Base-by-base conservation (phyloP, 37 sponge, comb jelly and placozoan species). In the Hormiphora californensis region DNA sequence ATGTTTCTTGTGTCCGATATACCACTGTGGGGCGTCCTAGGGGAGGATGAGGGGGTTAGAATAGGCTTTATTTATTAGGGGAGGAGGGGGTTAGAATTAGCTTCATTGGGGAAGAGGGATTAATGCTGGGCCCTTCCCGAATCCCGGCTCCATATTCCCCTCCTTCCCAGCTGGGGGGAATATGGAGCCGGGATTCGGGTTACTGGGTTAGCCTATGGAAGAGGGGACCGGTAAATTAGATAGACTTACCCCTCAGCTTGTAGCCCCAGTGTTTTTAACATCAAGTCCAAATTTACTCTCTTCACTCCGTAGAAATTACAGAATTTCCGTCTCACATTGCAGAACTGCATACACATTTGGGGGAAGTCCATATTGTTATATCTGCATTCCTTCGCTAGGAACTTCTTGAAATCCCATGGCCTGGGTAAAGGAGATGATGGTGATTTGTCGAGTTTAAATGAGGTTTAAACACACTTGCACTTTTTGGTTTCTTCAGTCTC, bases 301-400 rank as follows among this genome's bases (percentile, higher is more conserved):
- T 33, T 73, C 44, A 73, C 81, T 3, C 81, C 81, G 46, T 73
- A 73, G 46, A 40, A 73, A 41, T 73, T 73, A 28, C 81, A 32
- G 46, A 73, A 73, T 17, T 36, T 73, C n/a, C 81, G 81, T 41
- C 81, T n/a, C 9, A 73, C 1, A 30, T 73, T 73, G 23, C 81
- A 73, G 81, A 32, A 73, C 44, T 73, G 41, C 41, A 73, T 46
- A 40, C 81, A 73, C 81, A 73, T 73, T 8, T 43, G 15, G 27
- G 81, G 81, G 38, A 73, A 73, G 1, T 73, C 81, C 81, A 73
- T 73, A 28, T 73, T 73, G 44, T 73, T 73, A 46, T 73, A 73
- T 15, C 81, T 21, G 35, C 81, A 40, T 73, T 73, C 81, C 44
- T 73, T 73, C 2, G 81, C 81, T 2, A 73, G 46, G 25, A 73